Conservation (phyloP, 2,797 vertebrate species). For the Tolypeutes matacus region DNA sequence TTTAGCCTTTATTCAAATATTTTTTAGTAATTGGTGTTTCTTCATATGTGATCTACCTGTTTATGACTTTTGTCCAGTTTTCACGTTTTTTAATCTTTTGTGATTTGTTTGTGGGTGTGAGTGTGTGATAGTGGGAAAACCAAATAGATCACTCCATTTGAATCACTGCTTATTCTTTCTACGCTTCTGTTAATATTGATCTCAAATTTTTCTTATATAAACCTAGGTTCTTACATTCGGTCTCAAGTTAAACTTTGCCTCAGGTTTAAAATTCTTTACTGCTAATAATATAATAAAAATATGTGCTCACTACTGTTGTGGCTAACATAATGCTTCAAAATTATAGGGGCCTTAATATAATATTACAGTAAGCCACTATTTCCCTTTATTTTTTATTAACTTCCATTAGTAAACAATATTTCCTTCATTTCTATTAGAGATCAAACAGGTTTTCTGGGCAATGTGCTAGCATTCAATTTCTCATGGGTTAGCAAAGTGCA, state of each 20-base stretch:
- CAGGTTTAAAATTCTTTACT: background rate
- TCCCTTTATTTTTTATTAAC: background rate
- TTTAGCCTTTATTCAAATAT: background rate
- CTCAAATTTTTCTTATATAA: background rate
- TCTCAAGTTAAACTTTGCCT: background rate
- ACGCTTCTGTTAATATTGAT: background rate
- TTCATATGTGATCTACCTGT: background rate
- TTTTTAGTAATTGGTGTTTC: background rate
- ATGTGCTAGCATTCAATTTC: background rate
- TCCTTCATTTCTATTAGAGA: constrained; percentile 13
- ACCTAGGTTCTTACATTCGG: background rate
- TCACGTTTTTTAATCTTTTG: background rate
- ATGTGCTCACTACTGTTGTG: background rate
- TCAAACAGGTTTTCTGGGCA: background rate
- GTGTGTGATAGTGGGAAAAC: too few species aligned
- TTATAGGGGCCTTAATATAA: background rate
- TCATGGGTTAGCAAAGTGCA: background rate
- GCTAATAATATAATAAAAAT: background rate
- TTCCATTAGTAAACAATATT: background rate
- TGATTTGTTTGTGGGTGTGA: too few species aligned
- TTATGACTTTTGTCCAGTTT: background rate
- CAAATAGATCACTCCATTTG: background rate
- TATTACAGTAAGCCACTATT: background rate
- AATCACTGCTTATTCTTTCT: background rate
- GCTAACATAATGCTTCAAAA: background rate